These are phyloP conservation scores for Iphiclides podalirius DNA, from an alignment of 2,888 invertebrate genomes.

Conservation along the genomic window DNA sequence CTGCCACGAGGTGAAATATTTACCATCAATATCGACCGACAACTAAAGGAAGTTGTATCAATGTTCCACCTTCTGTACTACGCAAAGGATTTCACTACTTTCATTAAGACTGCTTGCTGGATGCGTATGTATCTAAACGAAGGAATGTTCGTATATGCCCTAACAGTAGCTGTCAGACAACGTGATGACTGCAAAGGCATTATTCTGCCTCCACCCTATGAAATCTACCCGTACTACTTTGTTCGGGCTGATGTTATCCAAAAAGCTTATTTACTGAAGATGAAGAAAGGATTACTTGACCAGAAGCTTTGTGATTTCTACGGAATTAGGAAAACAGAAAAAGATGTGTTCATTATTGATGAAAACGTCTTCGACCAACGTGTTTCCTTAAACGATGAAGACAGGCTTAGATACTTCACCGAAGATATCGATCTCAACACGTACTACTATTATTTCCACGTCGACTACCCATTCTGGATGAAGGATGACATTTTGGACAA, in stretches of 20 bases:
- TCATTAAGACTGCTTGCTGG: conserved; percentile 74
- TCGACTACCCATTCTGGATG: conserved; percentile 83
- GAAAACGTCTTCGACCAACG: conserved; percentile 83
- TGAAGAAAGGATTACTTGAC: conserved; percentile 68
- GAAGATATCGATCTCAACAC: conserved; percentile 83
- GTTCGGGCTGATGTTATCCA: conserved; percentile 84
- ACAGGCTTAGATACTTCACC: conserved; percentile 81
- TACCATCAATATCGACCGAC: conserved; percentile 69
- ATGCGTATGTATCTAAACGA: conserved; percentile 76
- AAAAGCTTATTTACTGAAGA: conserved; percentile 73
- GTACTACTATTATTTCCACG: conserved; percentile 82
- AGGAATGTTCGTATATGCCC: conserved; percentile 79
- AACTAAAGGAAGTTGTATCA: conserved; percentile 70
- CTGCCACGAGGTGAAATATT: conserved; percentile 79
- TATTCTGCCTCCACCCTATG: conserved; percentile 78
- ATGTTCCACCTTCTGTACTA: conserved; percentile 78
- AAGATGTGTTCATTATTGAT: conserved; percentile 80
- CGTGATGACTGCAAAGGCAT: conserved; percentile 73
- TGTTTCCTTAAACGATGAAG: conserved; percentile 74
- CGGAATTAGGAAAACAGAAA: conserved; percentile 70
- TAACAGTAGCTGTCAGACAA: conserved; percentile 75
- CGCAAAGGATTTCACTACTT: conserved; percentile 74
- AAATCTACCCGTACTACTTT: conserved; percentile 83
- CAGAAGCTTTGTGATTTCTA: conserved; percentile 73
- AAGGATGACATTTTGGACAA: conserved; percentile 61